phyloP scores from a whole-genome alignment of 2,113 vertebrate genomes.

The Halcyon malimbica region DNA sequence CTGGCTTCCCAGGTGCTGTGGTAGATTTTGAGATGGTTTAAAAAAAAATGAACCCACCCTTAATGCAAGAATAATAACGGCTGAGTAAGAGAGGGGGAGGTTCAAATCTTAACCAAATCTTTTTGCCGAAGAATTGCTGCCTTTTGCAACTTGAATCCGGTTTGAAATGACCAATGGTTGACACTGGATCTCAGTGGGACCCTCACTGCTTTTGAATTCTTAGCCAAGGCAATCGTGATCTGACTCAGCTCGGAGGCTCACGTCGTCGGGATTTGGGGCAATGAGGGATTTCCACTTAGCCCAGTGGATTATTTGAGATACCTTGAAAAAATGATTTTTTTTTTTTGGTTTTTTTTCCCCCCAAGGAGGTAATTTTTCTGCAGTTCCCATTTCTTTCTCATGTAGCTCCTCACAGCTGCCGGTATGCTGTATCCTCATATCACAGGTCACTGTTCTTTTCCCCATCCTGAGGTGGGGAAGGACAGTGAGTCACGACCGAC shows the following conservation, averaged over 20 bases:
- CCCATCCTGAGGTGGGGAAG: neutral
- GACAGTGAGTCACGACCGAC: neutral
- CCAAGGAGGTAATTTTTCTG: rapidly evolving
- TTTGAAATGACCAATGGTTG: neutral
- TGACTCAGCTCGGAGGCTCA: neutral
- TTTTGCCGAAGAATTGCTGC: neutral
- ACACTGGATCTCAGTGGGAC: neutral
- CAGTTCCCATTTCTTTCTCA: neutral
- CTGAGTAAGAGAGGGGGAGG: neutral
- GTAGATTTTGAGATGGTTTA: neutral
- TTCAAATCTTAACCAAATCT: neutral
- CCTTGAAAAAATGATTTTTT: neutral
- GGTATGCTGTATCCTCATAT: neutral
- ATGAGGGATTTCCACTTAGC: neutral
- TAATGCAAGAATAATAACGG: neutral
- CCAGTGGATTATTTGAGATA: too few species aligned
- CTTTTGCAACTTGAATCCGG: neutral
- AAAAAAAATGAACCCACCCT: neutral
- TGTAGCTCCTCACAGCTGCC: neutral
- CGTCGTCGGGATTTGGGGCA: neutral
- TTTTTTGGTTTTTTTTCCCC: too few species aligned
- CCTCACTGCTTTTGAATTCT: neutral
- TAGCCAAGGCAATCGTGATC: neutral
- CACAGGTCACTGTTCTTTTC: neutral
- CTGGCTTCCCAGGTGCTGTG: neutral